Base-by-base conservation (phyloP, 2,888 invertebrate genomes). In the Latrodectus elegans region DNA sequence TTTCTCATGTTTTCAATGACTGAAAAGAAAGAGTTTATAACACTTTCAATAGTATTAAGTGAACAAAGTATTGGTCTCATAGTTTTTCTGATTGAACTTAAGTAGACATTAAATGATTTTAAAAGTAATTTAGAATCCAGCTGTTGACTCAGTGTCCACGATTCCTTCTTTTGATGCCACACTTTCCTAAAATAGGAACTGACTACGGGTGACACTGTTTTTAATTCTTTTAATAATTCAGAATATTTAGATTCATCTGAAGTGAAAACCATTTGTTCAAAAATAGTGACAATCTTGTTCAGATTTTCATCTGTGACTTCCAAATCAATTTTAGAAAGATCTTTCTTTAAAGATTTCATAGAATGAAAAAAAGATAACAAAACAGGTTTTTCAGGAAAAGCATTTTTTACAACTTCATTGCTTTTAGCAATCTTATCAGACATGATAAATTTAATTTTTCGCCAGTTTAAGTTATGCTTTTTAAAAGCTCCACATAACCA, bases 401-500 rank as follows among this genome's bases (percentile, higher is more conserved):
- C 49, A 52, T 51, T 60, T 51, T 70, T 68, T 10, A 80, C 14
- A 80, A 70, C 53, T 70, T 80, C 70, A 38, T 38, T 60, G 8
- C n/a, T 51, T 26, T 49, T 17, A 51, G 55, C 64, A 6, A 64
- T 65, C 55, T 80, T 74, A 70, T 80, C 79, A 26, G 75, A 71
- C 38, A 68, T 64, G 52, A 85, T 64, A 70, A 85, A 6, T 60
- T 64, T 17, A 53, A 71, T 80, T 75, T 85, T 85, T 6, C 52
- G 51, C 85, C 85, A 85, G 26, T 64, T 70, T 49, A 68, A 74
- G 68, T 85, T 85, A 71, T 80, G 60, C 51, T 85, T 85, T 22
- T 80, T 85, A 17, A 85, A 85, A 60, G 67, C 80, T 22, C 75
- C 80, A 70, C 68, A 85, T n/a, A 85, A 51, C 85, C 85, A 85